Conservation (phyloP, 2,113 vertebrate genomes). For the Chaetorhynchus papuensis region DNA sequence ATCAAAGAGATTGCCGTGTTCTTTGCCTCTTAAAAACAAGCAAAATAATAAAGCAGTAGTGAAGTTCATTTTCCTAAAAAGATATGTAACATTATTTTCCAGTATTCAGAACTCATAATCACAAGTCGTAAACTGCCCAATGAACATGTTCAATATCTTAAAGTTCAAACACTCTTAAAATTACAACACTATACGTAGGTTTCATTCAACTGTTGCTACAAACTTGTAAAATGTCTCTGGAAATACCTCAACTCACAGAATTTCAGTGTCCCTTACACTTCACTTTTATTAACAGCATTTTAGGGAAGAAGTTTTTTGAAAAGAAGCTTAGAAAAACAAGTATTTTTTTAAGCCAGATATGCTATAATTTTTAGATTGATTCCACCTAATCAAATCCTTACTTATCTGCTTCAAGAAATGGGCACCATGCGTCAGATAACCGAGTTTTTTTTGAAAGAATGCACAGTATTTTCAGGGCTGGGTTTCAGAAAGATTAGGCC, state of each 20-base stretch:
- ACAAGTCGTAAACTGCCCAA: background rate
- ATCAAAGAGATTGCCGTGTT: background rate
- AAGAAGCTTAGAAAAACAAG: background rate
- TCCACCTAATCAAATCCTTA: background rate
- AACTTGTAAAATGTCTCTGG: background rate
- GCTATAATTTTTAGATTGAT: background rate
- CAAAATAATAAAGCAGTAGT: background rate
- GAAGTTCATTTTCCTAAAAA: background rate
- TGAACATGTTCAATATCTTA: background rate
- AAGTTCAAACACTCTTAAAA: background rate
- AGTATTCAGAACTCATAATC: background rate
- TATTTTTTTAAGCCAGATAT: background rate
- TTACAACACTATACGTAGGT: background rate
- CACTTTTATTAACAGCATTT: background rate
- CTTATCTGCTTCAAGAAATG: background rate
- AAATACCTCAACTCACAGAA: background rate
- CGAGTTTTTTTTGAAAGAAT: background rate
- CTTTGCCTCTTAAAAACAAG: background rate
- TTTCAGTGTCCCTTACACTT: background rate
- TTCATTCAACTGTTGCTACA: background rate
- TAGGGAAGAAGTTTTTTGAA: background rate
- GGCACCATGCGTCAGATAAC: background rate
- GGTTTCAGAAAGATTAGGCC: slow-evolving; percentile 19
- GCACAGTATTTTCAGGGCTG: background rate
- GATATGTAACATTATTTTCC: background rate